These are phyloP conservation scores for Sylvilagus bachmani DNA, from an alignment of 2,113 vertebrate genomes.

Conservation along the genomic window DNA sequence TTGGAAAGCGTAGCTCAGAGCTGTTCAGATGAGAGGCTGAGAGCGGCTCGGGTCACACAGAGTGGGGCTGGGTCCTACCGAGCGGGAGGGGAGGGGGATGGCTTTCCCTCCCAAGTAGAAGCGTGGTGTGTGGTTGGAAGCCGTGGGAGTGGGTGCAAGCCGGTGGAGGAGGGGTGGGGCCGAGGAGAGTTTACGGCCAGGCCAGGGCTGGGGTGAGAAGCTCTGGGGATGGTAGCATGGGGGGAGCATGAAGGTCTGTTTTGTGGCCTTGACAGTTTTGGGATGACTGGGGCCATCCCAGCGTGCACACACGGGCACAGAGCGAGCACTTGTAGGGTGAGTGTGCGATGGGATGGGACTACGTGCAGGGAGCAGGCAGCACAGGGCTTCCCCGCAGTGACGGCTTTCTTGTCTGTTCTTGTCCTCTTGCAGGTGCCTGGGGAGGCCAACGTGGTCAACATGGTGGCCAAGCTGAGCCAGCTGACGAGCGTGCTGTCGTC, in stretches of 20 bases:
- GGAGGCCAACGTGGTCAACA: slow-evolving; percentile 88
- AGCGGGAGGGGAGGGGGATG: too few species aligned
- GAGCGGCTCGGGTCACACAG: accelerated
- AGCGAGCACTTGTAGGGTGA: accelerated
- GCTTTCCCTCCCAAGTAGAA: too few species aligned
- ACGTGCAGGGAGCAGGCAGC: accelerated
- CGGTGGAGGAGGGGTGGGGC: accelerated
- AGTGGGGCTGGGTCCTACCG: accelerated
- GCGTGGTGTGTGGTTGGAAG: neutral
- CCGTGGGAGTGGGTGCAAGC: neutral
- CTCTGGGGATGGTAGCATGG: neutral
- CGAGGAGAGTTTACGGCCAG: neutral
- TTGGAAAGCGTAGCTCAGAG: slow-evolving; percentile 91
- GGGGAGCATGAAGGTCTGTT: neutral
- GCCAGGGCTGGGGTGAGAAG: neutral
- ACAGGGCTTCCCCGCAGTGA: accelerated
- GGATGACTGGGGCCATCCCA: neutral
- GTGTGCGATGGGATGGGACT: accelerated
- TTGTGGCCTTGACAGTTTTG: neutral
- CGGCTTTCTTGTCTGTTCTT: neutral
- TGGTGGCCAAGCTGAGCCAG: slow-evolving; percentile 93
- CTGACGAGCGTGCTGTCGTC: slow-evolving; percentile 94
- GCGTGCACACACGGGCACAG: neutral
- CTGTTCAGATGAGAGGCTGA: neutral
- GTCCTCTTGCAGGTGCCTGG: slow-evolving; percentile 87